phyloP scores from a whole-genome alignment of 2,113 vertebrate species.

The Hippocampus barbouri region DNA sequence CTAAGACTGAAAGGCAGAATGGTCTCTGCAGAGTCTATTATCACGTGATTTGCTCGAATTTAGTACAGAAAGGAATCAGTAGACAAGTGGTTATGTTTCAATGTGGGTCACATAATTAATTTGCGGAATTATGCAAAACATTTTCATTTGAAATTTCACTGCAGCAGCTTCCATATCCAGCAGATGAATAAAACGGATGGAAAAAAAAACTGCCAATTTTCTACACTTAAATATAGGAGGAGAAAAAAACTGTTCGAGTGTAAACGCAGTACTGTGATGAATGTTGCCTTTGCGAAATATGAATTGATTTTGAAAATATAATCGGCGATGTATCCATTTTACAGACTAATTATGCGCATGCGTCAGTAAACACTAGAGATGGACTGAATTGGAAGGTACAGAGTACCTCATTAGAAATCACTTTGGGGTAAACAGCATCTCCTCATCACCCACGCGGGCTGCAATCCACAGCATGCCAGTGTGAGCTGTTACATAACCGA shows the following conservation, averaged over 20 bases:
- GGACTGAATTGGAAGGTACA: slow-evolving; percentile 16
- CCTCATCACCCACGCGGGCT: slow-evolving; percentile 46
- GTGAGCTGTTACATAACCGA: slow-evolving; percentile 55
- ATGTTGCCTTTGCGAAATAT: too few species aligned
- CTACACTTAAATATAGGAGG: too few species aligned
- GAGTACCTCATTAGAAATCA: background rate
- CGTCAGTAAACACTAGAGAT: slow-evolving; percentile 14
- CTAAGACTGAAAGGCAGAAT: background rate
- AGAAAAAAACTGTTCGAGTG: too few species aligned
- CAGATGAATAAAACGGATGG: too few species aligned
- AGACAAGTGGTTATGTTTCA: background rate
- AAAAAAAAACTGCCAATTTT: too few species aligned
- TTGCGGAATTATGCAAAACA: background rate
- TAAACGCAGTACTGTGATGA: too few species aligned
- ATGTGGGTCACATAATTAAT: background rate
- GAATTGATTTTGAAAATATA: too few species aligned
- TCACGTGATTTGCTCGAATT: background rate
- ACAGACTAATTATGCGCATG: background rate
- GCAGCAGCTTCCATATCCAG: too few species aligned
- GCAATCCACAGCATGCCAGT: slow-evolving; percentile 23
- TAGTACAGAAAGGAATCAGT: background rate
- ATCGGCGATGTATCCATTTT: background rate
- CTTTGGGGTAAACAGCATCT: slow-evolving; percentile 42
- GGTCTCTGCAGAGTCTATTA: background rate
- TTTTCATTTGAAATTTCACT: too few species aligned